A percentile compares a stretch with the other conserved stretches of the same genome.
Evolutionary conservation across 1,140 invertebrate genomes (phyloP).

Genomic region (Drosophila eugracilis): DNA sequence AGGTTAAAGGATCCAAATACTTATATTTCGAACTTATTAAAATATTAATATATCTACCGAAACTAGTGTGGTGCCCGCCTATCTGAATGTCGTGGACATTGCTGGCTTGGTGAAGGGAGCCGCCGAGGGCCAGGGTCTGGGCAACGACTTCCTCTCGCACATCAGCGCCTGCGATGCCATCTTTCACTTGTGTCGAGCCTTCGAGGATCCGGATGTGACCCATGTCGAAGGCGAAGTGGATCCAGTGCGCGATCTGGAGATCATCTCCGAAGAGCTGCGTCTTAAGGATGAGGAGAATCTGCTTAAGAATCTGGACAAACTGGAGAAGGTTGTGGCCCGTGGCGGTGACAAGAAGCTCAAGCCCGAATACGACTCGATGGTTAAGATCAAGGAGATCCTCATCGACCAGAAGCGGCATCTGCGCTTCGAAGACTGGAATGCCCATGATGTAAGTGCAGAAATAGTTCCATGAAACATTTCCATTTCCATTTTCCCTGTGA

Average conservation of each 20-base stretch:
- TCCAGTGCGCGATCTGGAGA: slow-evolving; percentile 97
- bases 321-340: slow-evolving; percentile 94
- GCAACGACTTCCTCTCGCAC: slow-evolving; percentile 99
- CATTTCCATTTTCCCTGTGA: too few relatives aligned
- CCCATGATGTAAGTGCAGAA: slow-evolving; percentile 92
- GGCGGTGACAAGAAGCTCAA: slow-evolving; percentile 98
- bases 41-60: too few relatives aligned
- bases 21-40: too few relatives aligned
- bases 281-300: slow-evolving; percentile 97
- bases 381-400: slow-evolving; percentile 94
- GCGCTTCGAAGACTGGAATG: slow-evolving; percentile 96
- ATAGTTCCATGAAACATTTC: not conserved
- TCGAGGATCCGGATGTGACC: slow-evolving; percentile 99
- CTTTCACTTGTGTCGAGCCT: slow-evolving; percentile 98
- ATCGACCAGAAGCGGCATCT: slow-evolving; percentile 97
- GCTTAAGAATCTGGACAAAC: slow-evolving; percentile 91
- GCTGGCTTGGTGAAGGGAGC: slow-evolving; percentile 99
- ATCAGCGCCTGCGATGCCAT: slow-evolving; percentile 99
- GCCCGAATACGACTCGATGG: slow-evolving; percentile 95
- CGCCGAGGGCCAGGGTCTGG: slow-evolving; percentile 98
- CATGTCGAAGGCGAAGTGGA: slow-evolving; percentile 99
- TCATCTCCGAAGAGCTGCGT: slow-evolving; percentile 97
- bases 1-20: slow-evolving; percentile 71
- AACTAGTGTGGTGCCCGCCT: slow-evolving; percentile 97
- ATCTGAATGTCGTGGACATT: slow-evolving; percentile 98